phyloP scores from a whole-genome alignment of 2,888 invertebrate species.

The Anticlea derivata region DNA sequence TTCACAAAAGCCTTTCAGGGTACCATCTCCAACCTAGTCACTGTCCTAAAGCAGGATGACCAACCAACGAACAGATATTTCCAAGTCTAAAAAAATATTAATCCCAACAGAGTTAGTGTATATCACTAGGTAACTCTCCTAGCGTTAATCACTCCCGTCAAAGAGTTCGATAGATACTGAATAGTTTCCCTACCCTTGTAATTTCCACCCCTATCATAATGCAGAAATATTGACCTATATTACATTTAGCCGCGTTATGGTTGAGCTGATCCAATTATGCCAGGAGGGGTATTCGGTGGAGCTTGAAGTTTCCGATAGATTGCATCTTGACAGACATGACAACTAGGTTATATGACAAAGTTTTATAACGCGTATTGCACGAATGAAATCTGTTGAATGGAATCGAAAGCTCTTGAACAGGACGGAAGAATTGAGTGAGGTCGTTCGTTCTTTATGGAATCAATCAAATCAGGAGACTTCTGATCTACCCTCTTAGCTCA shows the following conservation, averaged over 20 bases:
- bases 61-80: no score
- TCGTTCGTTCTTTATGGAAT: no score
- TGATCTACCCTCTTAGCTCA: background rate
- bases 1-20: no score
- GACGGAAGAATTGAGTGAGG: no score
- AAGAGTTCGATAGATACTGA: constrained; percentile 16
- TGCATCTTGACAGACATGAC: constrained; percentile 8
- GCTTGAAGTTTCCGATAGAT: constrained; percentile 24
- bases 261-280: constrained; percentile 19
- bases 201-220: constrained; percentile 23
- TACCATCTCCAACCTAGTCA: no score
- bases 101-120: background rate
- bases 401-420: background rate
- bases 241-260: constrained; percentile 26
- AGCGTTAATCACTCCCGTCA: constrained; percentile 2
- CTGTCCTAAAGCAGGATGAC: no score
- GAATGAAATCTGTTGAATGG: background rate
- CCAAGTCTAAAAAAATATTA: no score
- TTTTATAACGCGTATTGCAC: background rate
- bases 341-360: constrained; percentile 5
- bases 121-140: no score
- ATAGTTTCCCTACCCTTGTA: constrained; percentile 2
- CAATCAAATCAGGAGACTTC: background rate
- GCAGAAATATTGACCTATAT: constrained; percentile 34
- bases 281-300: constrained; percentile 12